Evolutionary conservation across 64 coral and sea anemone species (phyloP).

Genomic region (Dendrophyllia cribrosa): DNA sequence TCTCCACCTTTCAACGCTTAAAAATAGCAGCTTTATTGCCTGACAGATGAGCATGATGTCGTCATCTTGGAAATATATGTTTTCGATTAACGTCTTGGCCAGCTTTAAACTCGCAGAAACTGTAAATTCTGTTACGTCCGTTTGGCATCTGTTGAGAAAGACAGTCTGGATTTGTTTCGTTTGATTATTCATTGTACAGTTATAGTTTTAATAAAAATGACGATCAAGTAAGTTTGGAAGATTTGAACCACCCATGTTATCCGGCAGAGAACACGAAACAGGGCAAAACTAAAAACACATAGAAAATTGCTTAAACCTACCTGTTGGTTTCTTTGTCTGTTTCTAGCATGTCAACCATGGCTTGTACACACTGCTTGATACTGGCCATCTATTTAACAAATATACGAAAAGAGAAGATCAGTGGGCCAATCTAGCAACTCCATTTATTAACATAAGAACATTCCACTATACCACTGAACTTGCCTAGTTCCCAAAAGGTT

Average conservation of each 20-base stretch:
- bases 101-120: slow-evolving; percentile 1
- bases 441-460: too few species aligned
- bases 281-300: too few species aligned
- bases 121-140: not conserved
- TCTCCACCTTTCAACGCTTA: not conserved
- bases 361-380: not conserved
- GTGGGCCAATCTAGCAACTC: too few species aligned
- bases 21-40: slow-evolving; percentile 5
- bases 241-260: too few species aligned
- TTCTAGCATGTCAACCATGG: slow-evolving; percentile 2
- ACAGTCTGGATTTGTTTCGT: not conserved
- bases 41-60: not conserved
- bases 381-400: not conserved
- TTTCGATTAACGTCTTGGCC: not conserved
- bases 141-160: not conserved
- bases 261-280: too few species aligned
- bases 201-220: too few species aligned
- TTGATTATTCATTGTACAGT: too few species aligned
- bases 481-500: too few species aligned
- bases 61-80: not conserved
- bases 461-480: too few species aligned
- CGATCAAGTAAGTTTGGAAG: too few species aligned
- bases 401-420: too few species aligned
- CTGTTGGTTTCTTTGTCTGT: not conserved
- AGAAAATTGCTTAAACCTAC: too few species aligned